A percentile compares a stretch with the other conserved stretches of the same genome.
phyloP scores from a whole-genome alignment of 2,888 invertebrate genomes.

The Halocaridina rubra region DNA sequence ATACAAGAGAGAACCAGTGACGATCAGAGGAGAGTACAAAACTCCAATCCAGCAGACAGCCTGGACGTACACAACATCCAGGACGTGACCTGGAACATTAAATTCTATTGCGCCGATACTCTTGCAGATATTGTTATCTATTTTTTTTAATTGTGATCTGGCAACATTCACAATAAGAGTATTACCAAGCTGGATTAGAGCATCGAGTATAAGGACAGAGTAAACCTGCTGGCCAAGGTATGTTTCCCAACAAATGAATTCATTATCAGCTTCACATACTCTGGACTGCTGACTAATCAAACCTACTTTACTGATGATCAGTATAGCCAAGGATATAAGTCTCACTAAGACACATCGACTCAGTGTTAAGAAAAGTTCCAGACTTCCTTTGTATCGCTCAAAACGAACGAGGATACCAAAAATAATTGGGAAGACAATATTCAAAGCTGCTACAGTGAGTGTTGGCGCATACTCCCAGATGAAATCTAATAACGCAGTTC shows the following conservation, averaged over 20 bases:
- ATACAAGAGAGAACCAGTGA: conserved; percentile 76
- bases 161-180: conserved; percentile 84
- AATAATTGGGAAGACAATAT: conserved; percentile 67
- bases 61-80: conserved; percentile 87
- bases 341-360: conserved; percentile 81
- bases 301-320: conserved; percentile 77
- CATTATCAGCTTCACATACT: conserved; percentile 7
- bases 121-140: conserved; percentile 61
- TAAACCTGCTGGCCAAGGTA: conserved; percentile 88
- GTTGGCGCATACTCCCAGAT: conserved; percentile 67
- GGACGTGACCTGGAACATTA: conserved; percentile 83
- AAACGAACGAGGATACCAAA: conserved; percentile 67
- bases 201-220: conserved; percentile 82
- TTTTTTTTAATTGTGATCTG: conserved; percentile 70
- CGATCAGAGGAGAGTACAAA: conserved; percentile 84
- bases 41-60: conserved; percentile 88
- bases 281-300: conserved; percentile 70
- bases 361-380: conserved; percentile 77
- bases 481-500: background rate
- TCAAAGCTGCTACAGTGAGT: conserved; percentile 67
- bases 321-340: conserved; percentile 79
- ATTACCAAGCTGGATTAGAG: conserved; percentile 76
- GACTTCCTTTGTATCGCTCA: conserved; percentile 80
- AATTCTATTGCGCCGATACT: conserved; percentile 72
- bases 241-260: conserved; percentile 83